Evolutionary conservation across 2,113 vertebrate species (phyloP).

Genomic region (Apodemus sylvaticus): DNA sequence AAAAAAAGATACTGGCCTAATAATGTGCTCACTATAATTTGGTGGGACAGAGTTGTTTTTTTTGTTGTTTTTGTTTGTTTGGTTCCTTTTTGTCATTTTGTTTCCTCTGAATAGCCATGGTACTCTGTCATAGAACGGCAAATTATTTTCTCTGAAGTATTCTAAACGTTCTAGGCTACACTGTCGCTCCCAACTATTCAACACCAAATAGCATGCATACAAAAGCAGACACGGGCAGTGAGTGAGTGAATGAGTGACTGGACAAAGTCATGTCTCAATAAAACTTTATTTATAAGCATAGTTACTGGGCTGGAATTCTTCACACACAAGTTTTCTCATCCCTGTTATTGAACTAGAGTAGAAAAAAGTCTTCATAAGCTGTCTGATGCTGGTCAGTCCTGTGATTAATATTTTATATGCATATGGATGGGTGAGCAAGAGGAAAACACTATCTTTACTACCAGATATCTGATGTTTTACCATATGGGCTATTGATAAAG

Average conservation of each 20-base stretch:
- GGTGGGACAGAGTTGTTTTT: background rate
- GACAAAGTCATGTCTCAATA: background rate
- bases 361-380: background rate
- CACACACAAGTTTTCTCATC: background rate
- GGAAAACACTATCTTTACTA: no score
- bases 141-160: background rate
- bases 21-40: background rate
- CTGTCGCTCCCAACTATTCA: background rate
- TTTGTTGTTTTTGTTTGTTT: background rate
- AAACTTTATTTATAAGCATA: conserved; percentile 31
- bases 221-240: accelerated
- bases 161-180: background rate
- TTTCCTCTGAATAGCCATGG: background rate
- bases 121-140: background rate
- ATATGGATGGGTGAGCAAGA: background rate
- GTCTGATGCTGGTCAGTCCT: background rate
- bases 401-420: background rate
- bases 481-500: background rate
- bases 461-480: background rate
- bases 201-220: background rate
- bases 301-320: background rate
- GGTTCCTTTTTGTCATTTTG: background rate
- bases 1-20: background rate
- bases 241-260: background rate
- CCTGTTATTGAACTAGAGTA: background rate